Evolutionary conservation across 2,888 invertebrate genomes (phyloP).

Genomic region (Hymenopus coronatus): DNA sequence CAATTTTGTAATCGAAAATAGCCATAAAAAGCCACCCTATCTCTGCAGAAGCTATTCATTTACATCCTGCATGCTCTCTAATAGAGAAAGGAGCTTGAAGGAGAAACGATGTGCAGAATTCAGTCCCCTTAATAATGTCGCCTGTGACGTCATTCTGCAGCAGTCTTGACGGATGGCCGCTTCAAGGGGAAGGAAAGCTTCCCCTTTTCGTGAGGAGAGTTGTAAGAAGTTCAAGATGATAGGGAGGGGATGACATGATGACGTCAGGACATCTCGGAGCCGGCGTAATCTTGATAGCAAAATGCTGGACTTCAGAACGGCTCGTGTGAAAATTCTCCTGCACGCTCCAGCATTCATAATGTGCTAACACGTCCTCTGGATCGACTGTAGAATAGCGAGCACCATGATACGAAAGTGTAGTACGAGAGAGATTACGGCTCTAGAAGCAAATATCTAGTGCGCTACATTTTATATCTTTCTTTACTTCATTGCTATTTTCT

Average conservation of each 20-base stretch:
- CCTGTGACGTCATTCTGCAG: background rate
- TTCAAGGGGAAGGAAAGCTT: background rate
- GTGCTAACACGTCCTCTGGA: too few relatives aligned
- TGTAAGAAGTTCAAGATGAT: background rate
- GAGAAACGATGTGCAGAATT: background rate
- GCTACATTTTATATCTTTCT: too few relatives aligned
- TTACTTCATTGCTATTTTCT: too few relatives aligned
- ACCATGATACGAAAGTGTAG: too few relatives aligned
- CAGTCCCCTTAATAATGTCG: background rate
- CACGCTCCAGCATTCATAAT: background rate
- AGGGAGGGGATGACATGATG: background rate
- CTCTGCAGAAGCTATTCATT: background rate
- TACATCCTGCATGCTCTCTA: background rate
- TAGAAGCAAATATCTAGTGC: too few relatives aligned
- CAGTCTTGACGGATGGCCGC: background rate
- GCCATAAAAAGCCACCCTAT: background rate
- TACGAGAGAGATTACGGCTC: too few relatives aligned
- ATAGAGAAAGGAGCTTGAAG: background rate
- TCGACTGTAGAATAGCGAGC: too few relatives aligned
- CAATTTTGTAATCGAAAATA: too few relatives aligned
- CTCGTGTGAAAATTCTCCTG: background rate
- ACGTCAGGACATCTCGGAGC: background rate
- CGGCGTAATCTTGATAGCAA: background rate
- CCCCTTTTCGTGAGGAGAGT: background rate
- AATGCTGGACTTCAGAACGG: background rate